Percentiles rank a stretch among this genome's conserved stretches.
These are phyloP conservation scores for Periophthalmus modestus DNA, from an alignment of 2,113 vertebrate genomes.

Conservation along the genomic window DNA sequence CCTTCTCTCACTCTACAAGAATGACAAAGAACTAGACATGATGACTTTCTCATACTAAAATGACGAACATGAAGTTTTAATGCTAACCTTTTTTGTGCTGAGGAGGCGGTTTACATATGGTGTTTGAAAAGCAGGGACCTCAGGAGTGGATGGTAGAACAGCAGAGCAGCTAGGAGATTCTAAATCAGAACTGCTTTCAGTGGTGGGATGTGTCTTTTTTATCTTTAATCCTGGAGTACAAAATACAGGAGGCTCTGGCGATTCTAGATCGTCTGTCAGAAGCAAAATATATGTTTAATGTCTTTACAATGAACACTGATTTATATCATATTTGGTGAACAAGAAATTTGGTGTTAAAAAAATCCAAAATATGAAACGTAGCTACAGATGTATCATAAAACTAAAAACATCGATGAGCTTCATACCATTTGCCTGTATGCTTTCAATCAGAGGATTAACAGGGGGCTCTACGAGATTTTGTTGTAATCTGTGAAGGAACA, in stretches of 20 bases:
- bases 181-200: conserved; percentile 18
- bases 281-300: conserved; percentile 6
- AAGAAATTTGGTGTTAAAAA: neutral
- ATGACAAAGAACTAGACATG: neutral
- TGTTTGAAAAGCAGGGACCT: conserved; percentile 73
- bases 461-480: conserved; percentile 13
- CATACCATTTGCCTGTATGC: conserved; percentile 47
- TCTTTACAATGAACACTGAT: neutral
- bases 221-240: conserved; percentile 83
- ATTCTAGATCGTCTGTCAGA: conserved; percentile 67
- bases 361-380: neutral
- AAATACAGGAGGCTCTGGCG: conserved; percentile 80
- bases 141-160: conserved; percentile 54
- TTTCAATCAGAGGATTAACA: conserved; percentile 16
- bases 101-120: conserved; percentile 73
- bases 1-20: conserved; percentile 26
- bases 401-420: neutral
- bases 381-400: neutral
- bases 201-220: conserved; percentile 47
- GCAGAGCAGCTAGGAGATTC: conserved; percentile 16
- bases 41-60: neutral
- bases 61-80: neutral
- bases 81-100: conserved; percentile 68
- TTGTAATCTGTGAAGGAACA: conserved; percentile 23
- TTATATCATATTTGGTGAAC: neutral